Conservation (phyloP, 2,888 invertebrate species). For the Microdon myrmicae region DNA sequence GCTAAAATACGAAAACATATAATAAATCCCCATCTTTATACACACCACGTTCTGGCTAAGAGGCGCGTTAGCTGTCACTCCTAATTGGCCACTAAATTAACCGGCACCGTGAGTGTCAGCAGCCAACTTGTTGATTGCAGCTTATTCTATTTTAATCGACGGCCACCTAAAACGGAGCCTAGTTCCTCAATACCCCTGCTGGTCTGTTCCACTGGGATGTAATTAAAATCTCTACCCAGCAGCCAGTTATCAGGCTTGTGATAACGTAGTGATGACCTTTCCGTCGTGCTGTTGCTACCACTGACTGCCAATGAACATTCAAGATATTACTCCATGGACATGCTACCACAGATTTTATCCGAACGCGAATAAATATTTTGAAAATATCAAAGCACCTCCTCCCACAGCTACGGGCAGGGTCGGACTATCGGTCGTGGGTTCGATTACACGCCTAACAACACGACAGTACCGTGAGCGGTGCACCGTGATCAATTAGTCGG, state of each 20-base stretch:
- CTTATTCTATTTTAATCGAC: constrained; percentile 18
- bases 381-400: constrained; percentile 46
- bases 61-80: constrained; percentile 24
- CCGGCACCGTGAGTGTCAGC: constrained; percentile 6
- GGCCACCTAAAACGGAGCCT: constrained; percentile 1
- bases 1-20: too few species aligned
- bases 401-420: constrained; percentile 13
- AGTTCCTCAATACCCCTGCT: background rate
- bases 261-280: constrained; percentile 29
- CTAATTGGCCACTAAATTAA: constrained; percentile 24
- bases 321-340: constrained; percentile 3
- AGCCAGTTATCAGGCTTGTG: constrained; percentile 4
- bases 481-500: constrained; percentile 51
- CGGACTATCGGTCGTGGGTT: constrained; percentile 47
- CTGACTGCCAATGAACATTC: constrained; percentile 4
- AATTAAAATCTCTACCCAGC: background rate
- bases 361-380: constrained; percentile 46
- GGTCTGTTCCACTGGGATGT: background rate
- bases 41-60: too few species aligned
- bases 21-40: too few species aligned
- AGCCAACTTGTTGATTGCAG: constrained; percentile 15
- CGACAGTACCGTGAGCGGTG: constrained; percentile 51
- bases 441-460: constrained; percentile 50
- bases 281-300: constrained; percentile 8
- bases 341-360: constrained; percentile 40